Base-by-base conservation (phyloP, 1,140 invertebrate species). In the Arion vulgaris region DNA sequence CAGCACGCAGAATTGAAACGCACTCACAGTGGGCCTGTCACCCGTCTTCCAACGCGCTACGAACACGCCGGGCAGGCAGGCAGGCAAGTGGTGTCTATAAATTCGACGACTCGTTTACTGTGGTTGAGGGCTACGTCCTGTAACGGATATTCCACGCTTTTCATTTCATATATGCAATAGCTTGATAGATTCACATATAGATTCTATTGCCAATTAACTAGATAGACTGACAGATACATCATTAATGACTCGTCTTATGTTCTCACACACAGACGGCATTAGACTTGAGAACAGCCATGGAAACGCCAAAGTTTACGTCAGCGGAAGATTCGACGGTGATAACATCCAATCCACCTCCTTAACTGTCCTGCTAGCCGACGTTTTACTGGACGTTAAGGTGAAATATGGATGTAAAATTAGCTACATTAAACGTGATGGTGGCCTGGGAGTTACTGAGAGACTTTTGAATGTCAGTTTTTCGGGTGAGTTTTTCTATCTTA, bases 301-400 rank as follows among this genome's bases (percentile, higher is more conserved):
- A 11, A 66, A 80, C 38, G 57, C 32, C n/a, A 57, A 83, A 36
- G 45, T 45, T 26, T 71, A 77, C 34, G 51, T 81, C 49, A 66
- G 69, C 49, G 83, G 72, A 23, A 69, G n/a, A 32, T 80, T 68
- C 38, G 66, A 41, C 38, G 53, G 23, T 5, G 39, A 73, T 34
- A 72, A 68, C 26, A 36, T 57, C 26, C 78, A 73, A 32, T 73
- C 71, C 26, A 62, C 69, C n/a, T 71, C 38, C 32, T 66, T 82
- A 66, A 62, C 45, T 34, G 83, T 83, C 11, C 57, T 82, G 45
- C 62, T 77, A 32, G 80, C 77, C 1, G 38, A 69, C 39, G 73
- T 83, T 2, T 13, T 39, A 2, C 36, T 62, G 32, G 76, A 78
- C 34, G 17, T 49, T 17, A 53, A 78, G 17, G 76, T 78, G 51